A percentile compares a stretch with the other conserved stretches of the same genome.
Evolutionary conservation across 2,888 invertebrate species (phyloP).

Genomic region (Ormia ochracea): DNA sequence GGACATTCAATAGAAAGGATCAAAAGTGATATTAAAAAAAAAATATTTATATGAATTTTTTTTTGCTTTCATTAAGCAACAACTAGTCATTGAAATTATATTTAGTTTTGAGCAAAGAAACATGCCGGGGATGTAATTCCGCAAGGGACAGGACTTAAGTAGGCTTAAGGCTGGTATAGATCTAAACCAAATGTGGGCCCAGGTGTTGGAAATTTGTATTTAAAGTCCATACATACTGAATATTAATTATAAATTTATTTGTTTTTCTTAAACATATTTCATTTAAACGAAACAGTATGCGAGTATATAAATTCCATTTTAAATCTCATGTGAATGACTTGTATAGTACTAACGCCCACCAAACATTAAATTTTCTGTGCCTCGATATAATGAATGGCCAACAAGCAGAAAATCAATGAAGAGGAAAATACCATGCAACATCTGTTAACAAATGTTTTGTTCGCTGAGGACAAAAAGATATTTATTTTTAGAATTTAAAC

Average conservation of each 20-base stretch:
- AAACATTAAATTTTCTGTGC: constrained; percentile 16
- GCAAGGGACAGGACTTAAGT: too few relatives aligned
- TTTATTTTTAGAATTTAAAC: constrained; percentile 14
- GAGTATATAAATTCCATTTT: constrained; percentile 45
- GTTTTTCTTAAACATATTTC: not conserved
- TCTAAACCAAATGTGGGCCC: too few relatives aligned
- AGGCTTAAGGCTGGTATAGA: too few relatives aligned
- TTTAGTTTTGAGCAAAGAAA: too few relatives aligned
- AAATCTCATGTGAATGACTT: constrained; percentile 39
- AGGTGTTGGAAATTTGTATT: not conserved
- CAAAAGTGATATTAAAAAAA: not conserved
- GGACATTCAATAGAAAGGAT: not conserved
- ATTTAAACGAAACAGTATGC: not conserved
- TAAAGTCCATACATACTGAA: not conserved
- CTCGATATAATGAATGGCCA: constrained; percentile 20
- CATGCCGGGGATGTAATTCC: too few relatives aligned
- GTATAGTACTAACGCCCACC: not conserved
- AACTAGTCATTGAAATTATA: too few relatives aligned
- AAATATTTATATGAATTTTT: too few relatives aligned
- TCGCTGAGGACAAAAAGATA: not conserved
- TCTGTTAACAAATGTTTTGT: constrained; percentile 45
- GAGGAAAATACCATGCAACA: constrained; percentile 16
- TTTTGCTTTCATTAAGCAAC: too few relatives aligned
- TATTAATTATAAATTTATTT: not conserved
- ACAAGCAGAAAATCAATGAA: constrained; percentile 14